These are phyloP conservation scores for Oncorhynchus mykiss DNA, from an alignment of 2,113 vertebrate species.

Conservation along the genomic window DNA sequence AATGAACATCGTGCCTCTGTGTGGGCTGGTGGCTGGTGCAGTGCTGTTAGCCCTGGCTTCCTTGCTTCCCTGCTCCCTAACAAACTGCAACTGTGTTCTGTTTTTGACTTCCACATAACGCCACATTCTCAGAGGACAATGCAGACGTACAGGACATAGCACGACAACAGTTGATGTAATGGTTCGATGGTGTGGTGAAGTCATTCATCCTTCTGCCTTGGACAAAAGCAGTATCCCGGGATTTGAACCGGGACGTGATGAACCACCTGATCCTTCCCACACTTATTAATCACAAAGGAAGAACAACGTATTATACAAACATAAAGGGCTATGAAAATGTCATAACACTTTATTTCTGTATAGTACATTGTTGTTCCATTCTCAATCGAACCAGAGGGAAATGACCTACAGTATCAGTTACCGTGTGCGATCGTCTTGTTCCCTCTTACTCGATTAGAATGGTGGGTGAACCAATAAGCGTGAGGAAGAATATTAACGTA, in stretches of 20 bases:
- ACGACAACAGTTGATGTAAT: constrained; percentile 47
- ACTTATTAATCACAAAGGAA: constrained; percentile 7
- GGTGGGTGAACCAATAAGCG: constrained; percentile 42
- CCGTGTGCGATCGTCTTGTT: constrained; percentile 25
- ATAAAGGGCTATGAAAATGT: constrained; percentile 43
- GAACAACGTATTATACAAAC: constrained; percentile 10
- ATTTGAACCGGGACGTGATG: not conserved
- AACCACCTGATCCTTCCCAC: not conserved
- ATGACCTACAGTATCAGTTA: constrained; percentile 16
- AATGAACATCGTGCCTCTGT: constrained; percentile 41
- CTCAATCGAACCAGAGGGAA: constrained; percentile 32
- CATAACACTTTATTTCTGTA: no score
- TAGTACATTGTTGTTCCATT: not conserved
- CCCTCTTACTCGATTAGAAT: constrained; percentile 49
- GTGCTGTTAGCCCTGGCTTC: constrained; percentile 18
- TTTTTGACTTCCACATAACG: constrained; percentile 34
- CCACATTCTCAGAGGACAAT: constrained; percentile 51
- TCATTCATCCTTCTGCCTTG: constrained; percentile 35
- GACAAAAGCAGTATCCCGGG: constrained; percentile 25
- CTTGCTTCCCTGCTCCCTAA: constrained; percentile 36
- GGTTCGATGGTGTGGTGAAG: not conserved
- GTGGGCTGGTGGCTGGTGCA: constrained; percentile 31
- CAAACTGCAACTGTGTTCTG: constrained; percentile 39
- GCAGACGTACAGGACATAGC: constrained; percentile 17
- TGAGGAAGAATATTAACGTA: constrained; percentile 57